These are phyloP conservation scores for Spongilla lacustris DNA, from an alignment of 37 sponge, comb jelly and placozoan genomes.

Conservation along the genomic window DNA sequence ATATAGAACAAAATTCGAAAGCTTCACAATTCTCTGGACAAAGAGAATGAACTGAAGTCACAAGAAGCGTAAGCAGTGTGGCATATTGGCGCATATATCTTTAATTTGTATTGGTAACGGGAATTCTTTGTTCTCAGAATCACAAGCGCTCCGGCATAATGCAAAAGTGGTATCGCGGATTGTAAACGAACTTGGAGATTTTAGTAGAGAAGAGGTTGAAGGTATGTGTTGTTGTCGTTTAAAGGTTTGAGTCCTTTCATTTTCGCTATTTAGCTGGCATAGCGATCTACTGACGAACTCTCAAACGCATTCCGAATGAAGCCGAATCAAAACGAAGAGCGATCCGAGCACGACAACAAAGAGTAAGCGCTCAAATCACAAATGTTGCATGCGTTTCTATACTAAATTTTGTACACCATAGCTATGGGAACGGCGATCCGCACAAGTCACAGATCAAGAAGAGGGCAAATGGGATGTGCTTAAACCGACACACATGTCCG, in stretches of 20 bases:
- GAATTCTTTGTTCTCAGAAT: background rate
- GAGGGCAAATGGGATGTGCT: background rate
- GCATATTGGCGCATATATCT: too few relatives aligned
- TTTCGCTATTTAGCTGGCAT: background rate
- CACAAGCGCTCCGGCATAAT: too few relatives aligned
- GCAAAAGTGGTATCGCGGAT: background rate
- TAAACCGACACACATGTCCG: slow-evolving; percentile 8
- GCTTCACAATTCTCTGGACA: background rate
- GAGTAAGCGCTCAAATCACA: background rate
- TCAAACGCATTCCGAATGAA: slow-evolving; percentile 5
- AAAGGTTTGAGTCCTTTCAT: background rate
- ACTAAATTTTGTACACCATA: background rate
- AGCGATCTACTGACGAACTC: background rate
- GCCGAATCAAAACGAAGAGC: slow-evolving; percentile 7
- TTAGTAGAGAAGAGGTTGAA: background rate
- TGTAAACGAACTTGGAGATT: too few relatives aligned
- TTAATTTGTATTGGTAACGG: background rate
- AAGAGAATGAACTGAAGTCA: background rate
- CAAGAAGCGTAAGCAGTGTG: background rate
- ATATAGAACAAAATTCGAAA: background rate
- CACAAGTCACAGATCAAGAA: slow-evolving; percentile 9
- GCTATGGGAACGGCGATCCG: slow-evolving; percentile 3
- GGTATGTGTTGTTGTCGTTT: background rate
- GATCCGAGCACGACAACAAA: slow-evolving; percentile 10
- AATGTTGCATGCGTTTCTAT: background rate